These are phyloP conservation scores for Eristalinus sepulchralis DNA, from an alignment of 2,888 invertebrate species.

Conservation along the genomic window DNA sequence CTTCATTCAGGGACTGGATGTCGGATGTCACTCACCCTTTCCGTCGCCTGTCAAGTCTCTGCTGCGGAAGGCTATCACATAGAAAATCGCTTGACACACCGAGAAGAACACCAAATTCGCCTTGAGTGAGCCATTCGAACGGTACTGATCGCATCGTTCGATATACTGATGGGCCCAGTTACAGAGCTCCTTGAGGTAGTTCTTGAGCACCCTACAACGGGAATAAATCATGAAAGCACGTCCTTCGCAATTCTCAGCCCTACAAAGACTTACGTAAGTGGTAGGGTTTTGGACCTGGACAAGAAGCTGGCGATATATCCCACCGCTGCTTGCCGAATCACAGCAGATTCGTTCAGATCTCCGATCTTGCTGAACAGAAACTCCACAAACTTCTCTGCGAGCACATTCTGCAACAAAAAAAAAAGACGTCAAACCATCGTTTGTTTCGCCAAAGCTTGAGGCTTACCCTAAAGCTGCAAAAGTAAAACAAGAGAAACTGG, in stretches of 20 bases:
- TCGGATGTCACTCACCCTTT: conserved; percentile 84
- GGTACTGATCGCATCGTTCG: conserved; percentile 77
- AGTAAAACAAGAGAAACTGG: conserved; percentile 89
- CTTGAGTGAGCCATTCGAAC: conserved; percentile 82
- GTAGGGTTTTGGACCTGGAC: conserved; percentile 85
- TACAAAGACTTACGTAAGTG: conserved; percentile 82
- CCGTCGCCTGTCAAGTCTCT: conserved; percentile 89
- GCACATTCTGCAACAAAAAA: conserved; percentile 52
- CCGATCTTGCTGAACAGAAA: conserved; percentile 89
- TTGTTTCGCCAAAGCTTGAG: no score
- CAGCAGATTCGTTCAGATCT: conserved; percentile 84
- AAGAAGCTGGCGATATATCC: conserved; percentile 89
- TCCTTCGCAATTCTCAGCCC: neutral
- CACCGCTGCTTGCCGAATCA: conserved; percentile 87
- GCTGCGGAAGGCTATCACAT: conserved; percentile 94
- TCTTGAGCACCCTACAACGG: conserved; percentile 84
- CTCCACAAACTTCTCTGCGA: conserved; percentile 85
- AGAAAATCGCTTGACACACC: conserved; percentile 95
- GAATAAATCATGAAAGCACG: neutral
- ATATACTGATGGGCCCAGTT: conserved; percentile 94
- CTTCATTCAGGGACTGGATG: no score
- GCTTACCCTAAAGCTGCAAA: conserved; percentile 85
- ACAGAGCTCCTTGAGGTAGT: conserved; percentile 86
- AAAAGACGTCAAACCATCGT: neutral
- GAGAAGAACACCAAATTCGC: conserved; percentile 95